Conservation (phyloP, 2,797 vertebrate genomes). For the Fratercula arctica region DNA sequence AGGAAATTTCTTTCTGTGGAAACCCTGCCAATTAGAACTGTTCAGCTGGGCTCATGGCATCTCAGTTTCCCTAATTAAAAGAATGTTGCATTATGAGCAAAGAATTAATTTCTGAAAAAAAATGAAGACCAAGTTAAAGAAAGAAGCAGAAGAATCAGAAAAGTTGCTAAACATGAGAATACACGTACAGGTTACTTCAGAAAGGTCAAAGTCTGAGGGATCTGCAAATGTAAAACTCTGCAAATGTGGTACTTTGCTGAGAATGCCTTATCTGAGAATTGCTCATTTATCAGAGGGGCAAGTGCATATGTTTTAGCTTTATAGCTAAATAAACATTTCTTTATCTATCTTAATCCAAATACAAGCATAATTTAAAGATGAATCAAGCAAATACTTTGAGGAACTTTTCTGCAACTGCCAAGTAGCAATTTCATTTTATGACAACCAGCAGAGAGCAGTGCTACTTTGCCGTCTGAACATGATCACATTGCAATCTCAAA, state of each 20-base stretch:
- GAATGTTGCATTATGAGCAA: background rate
- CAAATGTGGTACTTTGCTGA: background rate
- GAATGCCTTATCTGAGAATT: background rate
- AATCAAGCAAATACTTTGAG: background rate
- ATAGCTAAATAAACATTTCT: background rate
- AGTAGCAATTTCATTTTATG: slow-evolving; percentile 26
- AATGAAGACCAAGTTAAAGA: background rate
- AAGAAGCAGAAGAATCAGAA: background rate
- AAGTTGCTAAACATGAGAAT: background rate
- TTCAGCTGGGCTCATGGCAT: background rate
- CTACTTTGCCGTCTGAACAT: background rate
- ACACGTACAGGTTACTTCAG: background rate
- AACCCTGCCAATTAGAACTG: background rate
- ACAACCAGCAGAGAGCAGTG: slow-evolving; percentile 64
- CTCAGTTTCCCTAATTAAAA: background rate
- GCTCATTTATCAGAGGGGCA: background rate
- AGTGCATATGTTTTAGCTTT: background rate
- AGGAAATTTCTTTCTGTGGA: background rate
- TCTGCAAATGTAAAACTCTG: background rate
- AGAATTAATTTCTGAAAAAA: background rate
- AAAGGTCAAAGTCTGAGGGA: background rate
- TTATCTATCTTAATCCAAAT: background rate
- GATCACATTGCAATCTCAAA: background rate
- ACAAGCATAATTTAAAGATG: background rate
- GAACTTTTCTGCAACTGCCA: background rate